phyloP scores from a whole-genome alignment of 2,113 vertebrate species.

The Cinclus cinclus region DNA sequence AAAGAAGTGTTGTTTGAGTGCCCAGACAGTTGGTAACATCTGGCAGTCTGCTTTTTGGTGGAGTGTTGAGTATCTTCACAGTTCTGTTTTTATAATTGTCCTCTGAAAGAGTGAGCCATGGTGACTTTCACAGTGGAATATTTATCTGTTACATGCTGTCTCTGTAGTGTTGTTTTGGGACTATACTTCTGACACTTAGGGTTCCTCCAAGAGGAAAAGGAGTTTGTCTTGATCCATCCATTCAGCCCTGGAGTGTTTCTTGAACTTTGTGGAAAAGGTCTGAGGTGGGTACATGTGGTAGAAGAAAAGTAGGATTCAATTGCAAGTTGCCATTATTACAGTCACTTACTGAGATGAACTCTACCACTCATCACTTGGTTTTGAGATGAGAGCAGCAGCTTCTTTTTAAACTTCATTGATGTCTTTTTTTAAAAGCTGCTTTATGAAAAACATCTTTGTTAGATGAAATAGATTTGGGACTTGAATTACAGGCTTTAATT shows the following conservation, averaged over 20 bases:
- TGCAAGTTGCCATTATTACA: not conserved
- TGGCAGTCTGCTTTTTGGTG: not conserved
- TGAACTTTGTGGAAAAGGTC: not conserved
- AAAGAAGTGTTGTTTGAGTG: not conserved
- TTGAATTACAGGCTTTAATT: not conserved
- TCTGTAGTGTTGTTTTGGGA: not conserved
- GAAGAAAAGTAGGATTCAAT: not conserved
- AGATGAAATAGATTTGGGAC: not conserved
- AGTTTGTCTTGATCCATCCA: not conserved
- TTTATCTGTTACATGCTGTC: not conserved
- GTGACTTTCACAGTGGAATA: not conserved
- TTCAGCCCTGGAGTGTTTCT: not conserved
- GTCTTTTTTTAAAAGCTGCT: not conserved
- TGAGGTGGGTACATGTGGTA: not conserved
- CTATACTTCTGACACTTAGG: not conserved
- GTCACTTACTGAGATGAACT: not conserved
- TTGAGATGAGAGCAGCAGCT: not conserved
- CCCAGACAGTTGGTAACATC: not conserved
- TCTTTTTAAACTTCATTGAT: not conserved
- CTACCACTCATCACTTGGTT: not conserved
- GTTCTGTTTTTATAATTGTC: not conserved
- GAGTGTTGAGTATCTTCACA: constrained; percentile 2
- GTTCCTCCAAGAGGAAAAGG: not conserved
- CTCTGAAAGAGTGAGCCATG: not conserved
- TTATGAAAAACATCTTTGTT: not conserved